phyloP scores from a whole-genome alignment of 2,113 vertebrate genomes.

The Daboia siamensis region DNA sequence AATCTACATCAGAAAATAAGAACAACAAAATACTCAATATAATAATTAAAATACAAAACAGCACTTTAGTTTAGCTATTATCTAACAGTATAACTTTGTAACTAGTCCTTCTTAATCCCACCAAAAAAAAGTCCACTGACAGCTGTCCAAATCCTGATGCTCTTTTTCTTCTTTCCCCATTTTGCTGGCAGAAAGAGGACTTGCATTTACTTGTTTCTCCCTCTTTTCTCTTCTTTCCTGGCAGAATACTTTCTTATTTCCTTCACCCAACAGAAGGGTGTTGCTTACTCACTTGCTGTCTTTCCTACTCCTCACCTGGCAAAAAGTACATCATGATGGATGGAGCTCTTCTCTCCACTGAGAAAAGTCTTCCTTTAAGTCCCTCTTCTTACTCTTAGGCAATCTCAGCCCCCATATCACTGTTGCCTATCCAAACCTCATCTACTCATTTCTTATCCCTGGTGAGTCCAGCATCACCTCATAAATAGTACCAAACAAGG shows the following conservation, averaged over 20 bases:
- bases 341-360: neutral
- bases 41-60: neutral
- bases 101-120: neutral
- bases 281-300: neutral
- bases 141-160: neutral
- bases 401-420: neutral
- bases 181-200: neutral
- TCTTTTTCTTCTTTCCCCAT: neutral
- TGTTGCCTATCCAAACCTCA: neutral
- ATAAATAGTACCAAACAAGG: neutral
- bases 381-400: neutral
- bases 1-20: neutral
- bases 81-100: neutral
- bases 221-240: neutral
- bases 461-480: neutral
- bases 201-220: neutral
- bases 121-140: neutral
- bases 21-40: neutral
- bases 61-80: neutral
- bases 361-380: neutral
- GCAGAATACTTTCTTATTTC: neutral
- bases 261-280: neutral
- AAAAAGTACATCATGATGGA: neutral
- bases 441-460: neutral
- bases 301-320: neutral